These are phyloP conservation scores for Piliocolobus tephrosceles DNA, from an alignment of 2,113 vertebrate genomes.

Conservation along the genomic window DNA sequence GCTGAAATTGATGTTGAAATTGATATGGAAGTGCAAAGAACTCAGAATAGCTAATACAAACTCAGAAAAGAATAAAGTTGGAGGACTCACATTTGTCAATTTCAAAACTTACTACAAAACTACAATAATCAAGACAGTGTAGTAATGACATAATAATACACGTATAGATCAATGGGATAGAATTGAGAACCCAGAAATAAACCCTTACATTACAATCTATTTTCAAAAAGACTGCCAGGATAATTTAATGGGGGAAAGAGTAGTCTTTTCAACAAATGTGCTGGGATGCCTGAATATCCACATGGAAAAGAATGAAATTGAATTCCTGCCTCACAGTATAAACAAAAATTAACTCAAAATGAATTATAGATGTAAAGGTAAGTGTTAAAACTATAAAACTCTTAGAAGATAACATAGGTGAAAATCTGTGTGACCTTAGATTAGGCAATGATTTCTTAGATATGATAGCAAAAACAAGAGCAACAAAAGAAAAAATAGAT, in stretches of 20 bases:
- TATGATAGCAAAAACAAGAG: not conserved
- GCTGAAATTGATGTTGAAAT: not conserved
- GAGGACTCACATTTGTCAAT: not conserved
- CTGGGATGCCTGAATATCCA: not conserved
- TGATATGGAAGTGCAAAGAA: not conserved
- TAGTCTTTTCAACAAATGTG: not conserved
- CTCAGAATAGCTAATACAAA: not conserved
- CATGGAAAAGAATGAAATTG: not conserved
- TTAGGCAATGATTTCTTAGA: not conserved
- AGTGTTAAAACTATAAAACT: constrained; percentile 1
- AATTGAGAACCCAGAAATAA: not conserved
- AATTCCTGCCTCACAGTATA: not conserved
- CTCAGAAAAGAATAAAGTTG: not conserved
- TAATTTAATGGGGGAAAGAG: not conserved
- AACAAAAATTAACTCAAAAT: not conserved
- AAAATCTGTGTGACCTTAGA: not conserved
- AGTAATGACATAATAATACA: not conserved
- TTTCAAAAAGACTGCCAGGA: not conserved
- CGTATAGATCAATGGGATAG: not conserved
- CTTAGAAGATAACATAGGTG: not conserved
- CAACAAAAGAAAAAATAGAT: not conserved
- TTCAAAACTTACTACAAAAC: constrained; percentile 23
- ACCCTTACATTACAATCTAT: not conserved
- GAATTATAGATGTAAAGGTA: not conserved
- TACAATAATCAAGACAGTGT: not conserved